These are phyloP conservation scores for Dinocampus coccinellae DNA, from an alignment of 2,888 invertebrate genomes.

Conservation along the genomic window DNA sequence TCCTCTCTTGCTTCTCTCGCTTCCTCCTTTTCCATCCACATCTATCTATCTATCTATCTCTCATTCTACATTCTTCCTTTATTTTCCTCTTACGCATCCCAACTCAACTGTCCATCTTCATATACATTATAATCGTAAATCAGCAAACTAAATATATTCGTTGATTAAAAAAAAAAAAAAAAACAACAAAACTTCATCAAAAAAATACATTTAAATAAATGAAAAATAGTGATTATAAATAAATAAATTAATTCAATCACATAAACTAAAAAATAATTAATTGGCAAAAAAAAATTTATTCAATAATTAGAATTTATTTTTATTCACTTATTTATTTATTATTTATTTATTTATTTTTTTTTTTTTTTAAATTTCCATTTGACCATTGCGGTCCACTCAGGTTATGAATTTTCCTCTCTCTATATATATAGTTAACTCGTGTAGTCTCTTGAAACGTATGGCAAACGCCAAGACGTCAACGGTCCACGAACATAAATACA, in stretches of 20 bases:
- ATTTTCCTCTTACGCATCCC: conserved; percentile 10
- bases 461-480: conserved; percentile 25
- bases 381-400: background rate
- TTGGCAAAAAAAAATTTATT: background rate
- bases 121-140: background rate
- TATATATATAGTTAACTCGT: background rate
- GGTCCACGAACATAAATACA: conserved; percentile 29
- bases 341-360: no score
- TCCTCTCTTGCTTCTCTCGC: conserved; percentile 24
- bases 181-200: no score
- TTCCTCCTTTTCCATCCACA: background rate
- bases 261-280: background rate
- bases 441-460: background rate
- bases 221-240: no score
- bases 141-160: background rate
- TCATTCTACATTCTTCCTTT: conserved; percentile 27
- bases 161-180: background rate
- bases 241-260: background rate
- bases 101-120: conserved; percentile 10
- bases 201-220: background rate
- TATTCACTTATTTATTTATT: no score
- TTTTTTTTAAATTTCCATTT: background rate
- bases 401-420: background rate
- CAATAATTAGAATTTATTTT: no score
- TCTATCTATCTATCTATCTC: conserved; percentile 14